Conservation (phyloP, 2,797 vertebrate genomes). For the Pelodytes ibericus region DNA sequence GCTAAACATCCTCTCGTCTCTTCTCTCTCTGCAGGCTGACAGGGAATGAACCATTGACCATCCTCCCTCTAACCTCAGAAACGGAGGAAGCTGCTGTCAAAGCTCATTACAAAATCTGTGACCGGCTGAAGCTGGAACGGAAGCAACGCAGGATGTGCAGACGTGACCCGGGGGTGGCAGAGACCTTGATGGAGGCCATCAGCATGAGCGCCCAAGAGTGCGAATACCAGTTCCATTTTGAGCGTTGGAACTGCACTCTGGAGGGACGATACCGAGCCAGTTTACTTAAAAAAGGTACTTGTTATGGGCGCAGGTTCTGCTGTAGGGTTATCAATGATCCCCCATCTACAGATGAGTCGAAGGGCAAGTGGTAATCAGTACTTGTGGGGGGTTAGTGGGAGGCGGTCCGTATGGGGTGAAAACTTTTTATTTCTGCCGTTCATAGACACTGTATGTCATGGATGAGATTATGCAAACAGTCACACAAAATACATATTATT, state of each 20-base stretch:
- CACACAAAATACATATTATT: too few relatives aligned
- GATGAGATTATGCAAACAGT: too few relatives aligned
- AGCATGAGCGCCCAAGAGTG: constrained; percentile 96
- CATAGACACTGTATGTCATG: too few relatives aligned
- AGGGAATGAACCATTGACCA: constrained; percentile 94
- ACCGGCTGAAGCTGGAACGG: constrained; percentile 96
- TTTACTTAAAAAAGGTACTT: constrained; percentile 89
- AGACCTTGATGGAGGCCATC: constrained; percentile 95
- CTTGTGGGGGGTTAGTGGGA: too few relatives aligned
- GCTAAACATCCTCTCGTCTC: neutral
- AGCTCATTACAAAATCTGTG: constrained; percentile 96
- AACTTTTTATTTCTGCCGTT: too few relatives aligned
- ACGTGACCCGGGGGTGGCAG: constrained; percentile 93
- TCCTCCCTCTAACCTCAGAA: constrained; percentile 92
- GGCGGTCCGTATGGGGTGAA: too few relatives aligned
- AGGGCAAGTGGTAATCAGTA: too few relatives aligned
- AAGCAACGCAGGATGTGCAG: constrained; percentile 97
- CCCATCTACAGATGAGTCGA: too few relatives aligned
- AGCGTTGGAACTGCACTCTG: constrained; percentile 98
- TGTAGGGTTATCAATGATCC: too few relatives aligned
- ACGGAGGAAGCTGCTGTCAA: constrained; percentile 85
- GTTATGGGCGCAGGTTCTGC: too few relatives aligned
- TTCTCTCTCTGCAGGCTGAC: constrained; percentile 80
- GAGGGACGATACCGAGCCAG: constrained; percentile 92
- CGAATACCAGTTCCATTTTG: constrained; percentile 97